Evolutionary conservation across 2,797 vertebrate species (phyloP), one percentile per base, ranked within the genome.

Genomic region (Silurus aristotelis): DNA sequence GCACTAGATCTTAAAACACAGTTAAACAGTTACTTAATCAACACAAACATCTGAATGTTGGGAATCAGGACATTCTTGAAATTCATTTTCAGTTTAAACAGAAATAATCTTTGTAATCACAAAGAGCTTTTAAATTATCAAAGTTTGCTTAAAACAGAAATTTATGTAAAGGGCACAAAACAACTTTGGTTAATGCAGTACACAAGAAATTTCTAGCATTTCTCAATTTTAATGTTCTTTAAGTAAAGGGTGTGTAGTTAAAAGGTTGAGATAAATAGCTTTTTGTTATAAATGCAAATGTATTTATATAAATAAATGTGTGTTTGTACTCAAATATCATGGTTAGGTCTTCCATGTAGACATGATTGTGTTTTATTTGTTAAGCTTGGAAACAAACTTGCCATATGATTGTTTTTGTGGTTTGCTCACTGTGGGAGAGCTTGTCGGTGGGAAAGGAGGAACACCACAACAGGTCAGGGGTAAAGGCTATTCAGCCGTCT

Each of bases 231-330:
- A 13, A 78, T n/a, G 14, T 85, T 6, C 25, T 43, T 63, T 70
- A 67, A 83, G 60, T 67, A 80, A 79, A 60, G 22, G 4, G 25
- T 79, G 60, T 76, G 58, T 61, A 75, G 63, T 75, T 86, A 58
- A 19, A 67, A 31, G 38, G 67, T 13, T 71, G 38, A 25, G 48
- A 56, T 75, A 14, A 75, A 75, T 48, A 75, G 12, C 22, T 15
- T 56, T 6, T 63, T 72, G 17, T 80, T 52, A 61, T 7, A 63
- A 71, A 10, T 19, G 25, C 64, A 15, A 67, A 67, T 67, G 31
- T 58, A 43, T 60, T 61, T 60, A 22, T 27, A 14, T 1, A 64
- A 31, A 63, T 71, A 10, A 27, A 64, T 84, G 25, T 27, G 58
- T 17, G 73, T 77, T 77, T 76, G 58, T 58, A 58, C 52, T 20